Conservation (phyloP, 2,797 vertebrate genomes). For the Poecilia gillii region DNA sequence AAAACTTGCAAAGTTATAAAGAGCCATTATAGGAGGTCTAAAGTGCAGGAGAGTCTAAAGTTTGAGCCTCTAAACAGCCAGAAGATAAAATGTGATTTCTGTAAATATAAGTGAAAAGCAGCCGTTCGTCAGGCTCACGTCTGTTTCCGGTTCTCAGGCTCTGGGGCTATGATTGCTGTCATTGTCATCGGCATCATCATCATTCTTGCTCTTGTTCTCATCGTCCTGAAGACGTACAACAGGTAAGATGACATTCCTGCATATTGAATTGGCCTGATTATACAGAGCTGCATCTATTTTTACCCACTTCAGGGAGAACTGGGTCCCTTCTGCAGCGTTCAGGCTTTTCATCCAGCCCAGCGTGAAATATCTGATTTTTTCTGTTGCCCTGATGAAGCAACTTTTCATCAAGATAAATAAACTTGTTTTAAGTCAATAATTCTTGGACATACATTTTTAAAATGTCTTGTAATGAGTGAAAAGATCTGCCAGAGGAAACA, state of each 20-base stretch:
- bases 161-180: constrained; percentile 93
- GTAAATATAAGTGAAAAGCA: not conserved
- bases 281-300: constrained; percentile 25
- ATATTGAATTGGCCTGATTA: not conserved
- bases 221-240: constrained; percentile 94
- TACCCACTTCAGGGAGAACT: constrained; percentile 7
- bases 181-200: constrained; percentile 91
- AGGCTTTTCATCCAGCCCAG: not conserved
- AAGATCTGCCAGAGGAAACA: too few relatives aligned
- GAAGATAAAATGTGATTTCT: not conserved
- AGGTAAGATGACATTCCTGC: constrained; percentile 82
- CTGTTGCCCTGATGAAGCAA: not conserved
- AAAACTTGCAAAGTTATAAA: too few relatives aligned
- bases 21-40: too few relatives aligned
- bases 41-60: too few relatives aligned
- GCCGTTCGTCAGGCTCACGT: not conserved
- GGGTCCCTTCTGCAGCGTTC: constrained; percentile 9
- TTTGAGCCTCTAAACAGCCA: not conserved
- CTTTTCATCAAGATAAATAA: too few relatives aligned
- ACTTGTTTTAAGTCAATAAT: too few relatives aligned
- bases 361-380: not conserved
- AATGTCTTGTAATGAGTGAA: too few relatives aligned
- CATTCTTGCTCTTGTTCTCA: constrained; percentile 88
- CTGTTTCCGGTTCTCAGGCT: constrained; percentile 78
- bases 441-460: too few relatives aligned